Evolutionary conservation across 1,140 invertebrate genomes (phyloP), one percentile per base, ranked within the genome.

Genomic region (Medauroidea extradentata): DNA sequence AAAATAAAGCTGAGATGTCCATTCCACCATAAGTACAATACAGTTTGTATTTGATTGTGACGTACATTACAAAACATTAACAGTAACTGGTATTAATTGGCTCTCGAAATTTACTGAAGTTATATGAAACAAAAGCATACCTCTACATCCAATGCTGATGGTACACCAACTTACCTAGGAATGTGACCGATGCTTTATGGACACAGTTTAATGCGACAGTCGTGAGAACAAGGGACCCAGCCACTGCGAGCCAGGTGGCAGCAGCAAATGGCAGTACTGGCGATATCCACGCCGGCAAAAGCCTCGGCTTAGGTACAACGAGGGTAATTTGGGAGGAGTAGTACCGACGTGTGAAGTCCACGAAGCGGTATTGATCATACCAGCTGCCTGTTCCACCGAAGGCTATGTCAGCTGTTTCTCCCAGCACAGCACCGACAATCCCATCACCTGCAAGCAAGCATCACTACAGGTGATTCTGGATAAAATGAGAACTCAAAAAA

Each of bases 311-410:
- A 34, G 82, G 83, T 8, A 78, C 79, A 43, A 84, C 69, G 64
- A 79, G 81, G 14, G 81, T 83, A 14, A 84, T 77, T 38, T 78
- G 80, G 48, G 81, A 79, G 63, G 81, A 69, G 27, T 82, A 71
- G 55, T 72, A 68, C 2, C 79, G 70, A 59, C 72, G 74, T 2
- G 82, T 78, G 59, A 82, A 76, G 67, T 84, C 82, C 61, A 85
- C 66, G 56, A 70, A 78, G 34, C 67, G 54, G 64, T 75, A 83
- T 68, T 76, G 75, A 63, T 78, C 73, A 63, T 78, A 80, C 82
- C 82, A 84, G 8, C 78, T 77, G 69, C 83, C 83, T 2, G 83
- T 66, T 29, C 81, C 81, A 62, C 72, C 80, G 59, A 79, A 76
- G 39, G 81, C 83, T 48, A 84, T 61, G 69, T 85, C 82, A 23